Evolutionary conservation across 2,113 vertebrate genomes (phyloP).

Genomic region (Otolemur garnettii): DNA sequence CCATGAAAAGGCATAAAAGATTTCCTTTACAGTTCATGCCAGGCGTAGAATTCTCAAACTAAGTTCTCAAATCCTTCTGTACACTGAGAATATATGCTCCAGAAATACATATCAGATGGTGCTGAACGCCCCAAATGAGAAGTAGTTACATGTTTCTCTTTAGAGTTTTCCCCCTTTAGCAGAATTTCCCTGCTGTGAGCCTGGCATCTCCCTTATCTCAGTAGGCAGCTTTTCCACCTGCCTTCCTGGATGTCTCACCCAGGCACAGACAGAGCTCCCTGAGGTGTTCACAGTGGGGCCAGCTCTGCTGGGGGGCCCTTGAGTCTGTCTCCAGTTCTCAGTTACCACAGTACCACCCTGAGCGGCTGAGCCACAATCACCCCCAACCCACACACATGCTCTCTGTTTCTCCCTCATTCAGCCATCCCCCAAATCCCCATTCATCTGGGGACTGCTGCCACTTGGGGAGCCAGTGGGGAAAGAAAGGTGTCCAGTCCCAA

Average conservation of each 20-base stretch:
- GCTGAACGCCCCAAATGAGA: background rate
- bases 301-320: fast-evolving
- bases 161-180: background rate
- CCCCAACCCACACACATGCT: background rate
- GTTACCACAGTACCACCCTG: background rate
- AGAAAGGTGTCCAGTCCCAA: background rate
- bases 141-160: background rate
- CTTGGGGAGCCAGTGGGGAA: background rate
- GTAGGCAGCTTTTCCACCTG: background rate
- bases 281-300: background rate
- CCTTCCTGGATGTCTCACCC: background rate
- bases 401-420: background rate
- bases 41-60: background rate
- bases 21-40: background rate
- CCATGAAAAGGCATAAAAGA: background rate
- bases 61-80: background rate
- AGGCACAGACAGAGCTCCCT: background rate
- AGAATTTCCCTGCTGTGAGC: background rate
- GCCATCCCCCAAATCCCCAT: background rate
- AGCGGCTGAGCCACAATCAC: background rate
- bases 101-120: background rate
- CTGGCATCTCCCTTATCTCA: background rate
- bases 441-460: background rate
- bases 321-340: background rate
- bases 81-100: background rate